These are phyloP conservation scores for Euwallacea similis DNA, from an alignment of 1,140 invertebrate species.

Conservation along the genomic window DNA sequence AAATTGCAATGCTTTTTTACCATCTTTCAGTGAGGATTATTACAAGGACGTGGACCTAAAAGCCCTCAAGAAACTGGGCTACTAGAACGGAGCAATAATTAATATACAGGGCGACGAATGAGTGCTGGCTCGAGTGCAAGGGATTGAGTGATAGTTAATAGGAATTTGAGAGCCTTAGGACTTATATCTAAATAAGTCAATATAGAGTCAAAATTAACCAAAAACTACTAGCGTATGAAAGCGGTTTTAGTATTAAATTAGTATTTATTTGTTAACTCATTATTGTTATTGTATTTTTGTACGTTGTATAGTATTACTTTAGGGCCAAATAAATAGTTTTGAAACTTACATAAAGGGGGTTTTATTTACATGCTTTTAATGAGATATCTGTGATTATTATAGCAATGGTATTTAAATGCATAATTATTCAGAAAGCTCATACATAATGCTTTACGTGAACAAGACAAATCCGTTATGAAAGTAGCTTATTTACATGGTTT, in stretches of 20 bases:
- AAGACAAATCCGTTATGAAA: neutral
- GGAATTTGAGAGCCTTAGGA: neutral
- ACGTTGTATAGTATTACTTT: conserved; percentile 12
- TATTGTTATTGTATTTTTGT: conserved; percentile 3
- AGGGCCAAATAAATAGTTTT: too few species aligned
- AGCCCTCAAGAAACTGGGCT: conserved; percentile 76
- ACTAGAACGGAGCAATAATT: conserved; percentile 51
- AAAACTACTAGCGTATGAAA: neutral
- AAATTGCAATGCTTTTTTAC: too few species aligned
- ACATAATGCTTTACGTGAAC: neutral
- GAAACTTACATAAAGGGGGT: neutral
- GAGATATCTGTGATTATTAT: too few species aligned
- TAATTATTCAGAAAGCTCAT: neutral
- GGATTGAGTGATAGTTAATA: neutral
- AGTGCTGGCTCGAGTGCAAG: neutral
- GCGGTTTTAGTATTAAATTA: neutral
- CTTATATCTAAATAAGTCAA: neutral
- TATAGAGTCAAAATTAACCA: conserved; percentile 13
- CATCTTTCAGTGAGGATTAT: conserved; percentile 72
- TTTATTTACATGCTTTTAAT: neutral
- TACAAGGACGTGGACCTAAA: conserved; percentile 82
- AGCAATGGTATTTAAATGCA: too few species aligned
- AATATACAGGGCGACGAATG: neutral
- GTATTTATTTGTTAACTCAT: conserved; percentile 26
- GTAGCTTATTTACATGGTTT: neutral